Evolutionary conservation across 2,113 vertebrate genomes (phyloP).

Genomic region (Puma concolor): DNA sequence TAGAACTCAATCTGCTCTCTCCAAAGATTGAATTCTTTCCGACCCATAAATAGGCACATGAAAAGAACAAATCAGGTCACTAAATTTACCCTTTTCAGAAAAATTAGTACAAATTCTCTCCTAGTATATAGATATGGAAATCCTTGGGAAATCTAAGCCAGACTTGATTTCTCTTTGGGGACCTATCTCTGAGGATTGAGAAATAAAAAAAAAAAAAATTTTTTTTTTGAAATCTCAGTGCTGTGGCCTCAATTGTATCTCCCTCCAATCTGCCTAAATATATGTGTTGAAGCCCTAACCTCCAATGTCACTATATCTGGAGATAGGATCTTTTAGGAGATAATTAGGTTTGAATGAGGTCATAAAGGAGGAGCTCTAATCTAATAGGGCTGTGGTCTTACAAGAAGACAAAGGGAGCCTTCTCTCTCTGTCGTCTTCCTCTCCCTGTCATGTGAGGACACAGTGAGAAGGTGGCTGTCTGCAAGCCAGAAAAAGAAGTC

Average conservation of each 20-base stretch:
- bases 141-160: not conserved
- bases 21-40: conserved; percentile 37
- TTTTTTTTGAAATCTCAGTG: not conserved
- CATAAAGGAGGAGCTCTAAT: not conserved
- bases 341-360: not conserved
- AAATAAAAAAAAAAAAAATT: not conserved
- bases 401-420: not conserved
- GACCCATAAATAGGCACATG: not conserved
- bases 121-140: not conserved
- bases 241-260: not conserved
- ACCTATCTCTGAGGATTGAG: not conserved
- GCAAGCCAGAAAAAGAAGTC: not conserved
- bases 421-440: not conserved
- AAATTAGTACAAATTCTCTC: not conserved
- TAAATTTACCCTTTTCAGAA: not conserved
- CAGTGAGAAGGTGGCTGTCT: not conserved
- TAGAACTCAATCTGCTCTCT: conserved; percentile 45
- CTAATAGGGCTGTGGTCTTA: not conserved
- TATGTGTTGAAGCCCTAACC: not conserved
- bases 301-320: not conserved
- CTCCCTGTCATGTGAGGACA: not conserved
- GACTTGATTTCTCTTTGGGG: conserved; percentile 18
- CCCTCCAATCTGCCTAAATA: not conserved
- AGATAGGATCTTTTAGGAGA: not conserved
- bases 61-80: conserved; percentile 21